Base-by-base conservation (phyloP, 2,797 vertebrate genomes). In the Bradypodion pumilum region DNA sequence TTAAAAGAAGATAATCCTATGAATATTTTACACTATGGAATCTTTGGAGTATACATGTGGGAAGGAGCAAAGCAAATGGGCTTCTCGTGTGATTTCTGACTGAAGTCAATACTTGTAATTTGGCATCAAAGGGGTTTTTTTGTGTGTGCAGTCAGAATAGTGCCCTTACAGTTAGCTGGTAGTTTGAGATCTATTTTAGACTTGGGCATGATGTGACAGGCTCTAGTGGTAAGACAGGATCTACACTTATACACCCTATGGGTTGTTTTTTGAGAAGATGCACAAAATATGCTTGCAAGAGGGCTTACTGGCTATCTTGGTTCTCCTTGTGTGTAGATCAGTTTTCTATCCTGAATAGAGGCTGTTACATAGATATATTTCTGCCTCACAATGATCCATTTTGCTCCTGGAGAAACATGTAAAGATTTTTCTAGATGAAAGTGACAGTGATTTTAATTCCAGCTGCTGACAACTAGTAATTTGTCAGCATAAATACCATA, bases 291-390 rank as follows among this genome's bases (percentile, higher is more conserved):
- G 2, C 49, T 85, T 78, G n/a, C 44, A 44, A 59, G 27, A 29
- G 42, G 60, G 81, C 12, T 52, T 35, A 5, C 72, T 0, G 1
- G 2, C 46, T 63, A 16, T 21, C 4, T n/a, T n/a, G n/a, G n/a
- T n/a, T n/a, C n/a, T n/a, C n/a, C n/a, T n/a, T n/a, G n/a, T 75
- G 72, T n/a, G 76, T 74, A 42, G 74, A 42, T 44, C 37, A 76
- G 2, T 1, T 88, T 15, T 5, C 66, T 23, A 42, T 27, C 62
- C 69, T 42, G 32, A 72, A 78, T 78, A 82, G 40, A 73, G 65
- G 12, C 65, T 37, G 46, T 68, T 49, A 42, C 27, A 80, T 83
- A 27, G 65, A 32, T 66, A 16, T 44, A 35, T 68, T 27, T 69
- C 16, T 32, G 75, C 23, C 37, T 46, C 12, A 74, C 63, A 35